Evolutionary conservation across 1,140 invertebrate species (phyloP).

Genomic region (Drosophila seguyi): DNA sequence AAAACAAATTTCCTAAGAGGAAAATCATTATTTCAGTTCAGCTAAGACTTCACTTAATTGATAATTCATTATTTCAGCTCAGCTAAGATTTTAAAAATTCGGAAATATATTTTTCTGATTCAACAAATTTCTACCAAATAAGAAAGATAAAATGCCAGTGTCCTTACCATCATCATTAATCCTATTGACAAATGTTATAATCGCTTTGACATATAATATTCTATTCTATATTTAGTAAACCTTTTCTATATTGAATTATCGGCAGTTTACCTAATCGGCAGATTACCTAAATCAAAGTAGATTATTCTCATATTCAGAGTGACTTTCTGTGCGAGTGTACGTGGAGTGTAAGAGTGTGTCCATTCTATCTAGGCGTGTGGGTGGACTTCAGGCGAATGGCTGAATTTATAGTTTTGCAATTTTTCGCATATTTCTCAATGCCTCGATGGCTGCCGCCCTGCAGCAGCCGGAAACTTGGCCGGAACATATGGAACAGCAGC

Average conservation of each 20-base stretch:
- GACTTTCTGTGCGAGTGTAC: conserved; percentile 1
- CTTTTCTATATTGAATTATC: too few species aligned
- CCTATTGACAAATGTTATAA: neutral
- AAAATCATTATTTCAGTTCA: too few species aligned
- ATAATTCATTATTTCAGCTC: too few species aligned
- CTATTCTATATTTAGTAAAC: neutral
- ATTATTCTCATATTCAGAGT: neutral
- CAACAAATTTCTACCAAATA: too few species aligned
- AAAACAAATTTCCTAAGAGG: too few species aligned
- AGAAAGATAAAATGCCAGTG: neutral
- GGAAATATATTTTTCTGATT: neutral
- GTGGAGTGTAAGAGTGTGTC: neutral
- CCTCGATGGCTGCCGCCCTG: conserved; percentile 38
- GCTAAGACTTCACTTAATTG: too few species aligned
- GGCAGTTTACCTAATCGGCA: too few species aligned
- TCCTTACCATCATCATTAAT: neutral
- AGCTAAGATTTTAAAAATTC: neutral
- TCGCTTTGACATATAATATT: neutral
- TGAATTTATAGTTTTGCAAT: conserved; percentile 80
- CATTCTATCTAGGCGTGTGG: conserved; percentile 11
- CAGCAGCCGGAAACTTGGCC: conserved; percentile 31
- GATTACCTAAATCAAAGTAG: neutral
- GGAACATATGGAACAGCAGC: conserved; percentile 56
- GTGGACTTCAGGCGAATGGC: conserved; percentile 21
- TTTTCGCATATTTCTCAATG: conserved; percentile 82